Percentiles rank a stretch among this genome's conserved stretches.
These are phyloP conservation scores for Coracopsis vasa DNA, from an alignment of 2,113 vertebrate species.

Conservation along the genomic window DNA sequence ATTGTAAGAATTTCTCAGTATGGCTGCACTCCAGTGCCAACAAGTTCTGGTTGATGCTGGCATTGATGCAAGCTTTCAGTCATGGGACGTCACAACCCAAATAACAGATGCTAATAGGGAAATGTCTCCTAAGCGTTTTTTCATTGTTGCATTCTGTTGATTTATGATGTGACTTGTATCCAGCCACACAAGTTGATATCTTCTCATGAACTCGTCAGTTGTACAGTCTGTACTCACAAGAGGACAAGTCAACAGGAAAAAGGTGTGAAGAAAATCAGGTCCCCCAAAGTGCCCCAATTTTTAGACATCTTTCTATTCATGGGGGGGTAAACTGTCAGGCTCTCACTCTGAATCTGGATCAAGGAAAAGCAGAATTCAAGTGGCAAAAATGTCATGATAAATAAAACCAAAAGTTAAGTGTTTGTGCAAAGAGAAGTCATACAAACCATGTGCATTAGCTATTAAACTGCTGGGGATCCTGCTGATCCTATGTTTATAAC, in stretches of 20 bases:
- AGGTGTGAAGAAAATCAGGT: neutral
- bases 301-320: neutral
- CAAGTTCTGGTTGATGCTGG: neutral
- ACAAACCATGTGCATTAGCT: neutral
- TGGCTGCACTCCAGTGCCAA: neutral
- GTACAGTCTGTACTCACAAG: neutral
- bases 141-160: neutral
- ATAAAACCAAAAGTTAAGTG: neutral
- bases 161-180: neutral
- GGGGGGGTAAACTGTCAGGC: neutral
- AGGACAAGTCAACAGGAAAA: neutral
- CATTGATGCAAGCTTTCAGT: neutral
- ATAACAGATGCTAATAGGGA: neutral
- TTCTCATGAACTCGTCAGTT: neutral
- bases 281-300: neutral
- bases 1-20: neutral
- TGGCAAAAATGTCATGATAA: neutral
- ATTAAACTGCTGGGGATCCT: neutral
- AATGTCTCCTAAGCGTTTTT: neutral
- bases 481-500: neutral
- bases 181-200: neutral
- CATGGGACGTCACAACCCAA: neutral
- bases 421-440: neutral
- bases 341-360: neutral
- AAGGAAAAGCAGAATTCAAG: neutral